Evolutionary conservation across 1,140 invertebrate genomes (phyloP).

Genomic region (Anoplolepis gracilipes): DNA sequence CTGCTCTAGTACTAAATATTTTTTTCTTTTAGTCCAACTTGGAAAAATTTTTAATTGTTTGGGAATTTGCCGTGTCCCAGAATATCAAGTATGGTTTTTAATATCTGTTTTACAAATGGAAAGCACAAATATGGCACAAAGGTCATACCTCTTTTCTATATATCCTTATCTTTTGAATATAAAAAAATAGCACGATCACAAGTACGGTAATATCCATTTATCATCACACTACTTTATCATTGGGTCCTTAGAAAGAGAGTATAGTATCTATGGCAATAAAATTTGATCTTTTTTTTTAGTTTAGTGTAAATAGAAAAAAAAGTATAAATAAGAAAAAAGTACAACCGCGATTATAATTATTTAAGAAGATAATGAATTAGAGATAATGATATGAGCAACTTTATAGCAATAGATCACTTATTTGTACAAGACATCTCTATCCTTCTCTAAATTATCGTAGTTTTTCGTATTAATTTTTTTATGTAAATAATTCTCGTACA

Average conservation of each 20-base stretch:
- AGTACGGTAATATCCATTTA: conserved; percentile 77
- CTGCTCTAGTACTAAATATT: conserved; percentile 42
- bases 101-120: conserved; percentile 66
- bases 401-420: conserved; percentile 48
- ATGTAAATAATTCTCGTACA: conserved; percentile 69
- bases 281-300: conserved; percentile 22
- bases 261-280: conserved; percentile 61
- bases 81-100: conserved; percentile 66
- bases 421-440: conserved; percentile 61
- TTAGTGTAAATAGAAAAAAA: conserved; percentile 53
- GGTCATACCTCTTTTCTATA: conserved; percentile 70
- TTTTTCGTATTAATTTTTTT: conserved; percentile 33
- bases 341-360: conserved; percentile 29
- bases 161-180: conserved; percentile 75
- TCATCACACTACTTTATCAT: conserved; percentile 65
- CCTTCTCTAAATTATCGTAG: conserved; percentile 48
- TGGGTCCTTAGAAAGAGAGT: conserved; percentile 63
- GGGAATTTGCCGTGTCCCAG: conserved; percentile 22
- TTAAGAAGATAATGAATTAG: conserved; percentile 58
- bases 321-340: conserved; percentile 31
- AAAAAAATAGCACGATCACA: conserved; percentile 81
- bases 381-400: conserved; percentile 58
- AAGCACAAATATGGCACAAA: conserved; percentile 78
- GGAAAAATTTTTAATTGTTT: conserved; percentile 61
- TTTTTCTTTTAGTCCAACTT: conserved; percentile 64